These are phyloP conservation scores for Antechinus flavipes DNA, from an alignment of 2,113 vertebrate species.

Conservation along the genomic window DNA sequence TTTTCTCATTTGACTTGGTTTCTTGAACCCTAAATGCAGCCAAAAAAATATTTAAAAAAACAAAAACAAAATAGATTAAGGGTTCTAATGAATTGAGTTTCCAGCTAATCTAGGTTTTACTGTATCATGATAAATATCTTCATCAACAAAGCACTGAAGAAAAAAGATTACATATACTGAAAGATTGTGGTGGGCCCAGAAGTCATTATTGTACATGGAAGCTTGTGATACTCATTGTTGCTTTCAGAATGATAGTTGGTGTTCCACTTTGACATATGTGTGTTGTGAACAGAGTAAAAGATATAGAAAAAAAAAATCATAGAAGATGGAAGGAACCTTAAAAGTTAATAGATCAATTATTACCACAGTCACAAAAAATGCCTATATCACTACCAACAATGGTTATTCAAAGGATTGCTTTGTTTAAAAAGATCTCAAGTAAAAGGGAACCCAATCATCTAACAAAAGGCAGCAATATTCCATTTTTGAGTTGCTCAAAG, in stretches of 20 bases:
- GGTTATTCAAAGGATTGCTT: not conserved
- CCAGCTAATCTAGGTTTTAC: not conserved
- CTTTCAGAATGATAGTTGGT: not conserved
- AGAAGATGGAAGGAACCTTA: not conserved
- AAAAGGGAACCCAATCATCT: not conserved
- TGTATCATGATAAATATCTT: not conserved
- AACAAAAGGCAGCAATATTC: not conserved
- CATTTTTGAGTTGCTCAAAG: not conserved
- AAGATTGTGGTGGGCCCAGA: not conserved
- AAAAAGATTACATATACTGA: not conserved
- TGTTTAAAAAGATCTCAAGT: not conserved
- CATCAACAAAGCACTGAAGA: not conserved
- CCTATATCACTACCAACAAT: not conserved
- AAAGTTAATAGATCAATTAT: not conserved
- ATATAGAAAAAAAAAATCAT: not conserved
- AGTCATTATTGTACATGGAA: not conserved
- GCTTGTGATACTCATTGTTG: not conserved
- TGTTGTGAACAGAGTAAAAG: not conserved
- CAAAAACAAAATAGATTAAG: not conserved
- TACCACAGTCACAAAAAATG: not conserved
- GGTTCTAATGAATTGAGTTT: not conserved
- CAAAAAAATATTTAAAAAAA: not conserved
- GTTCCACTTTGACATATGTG: not conserved
- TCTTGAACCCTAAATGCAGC: not conserved
- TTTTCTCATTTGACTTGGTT: not conserved